phyloP scores from a whole-genome alignment of 2,113 vertebrate species.

The Erythrolamprus reginae region DNA sequence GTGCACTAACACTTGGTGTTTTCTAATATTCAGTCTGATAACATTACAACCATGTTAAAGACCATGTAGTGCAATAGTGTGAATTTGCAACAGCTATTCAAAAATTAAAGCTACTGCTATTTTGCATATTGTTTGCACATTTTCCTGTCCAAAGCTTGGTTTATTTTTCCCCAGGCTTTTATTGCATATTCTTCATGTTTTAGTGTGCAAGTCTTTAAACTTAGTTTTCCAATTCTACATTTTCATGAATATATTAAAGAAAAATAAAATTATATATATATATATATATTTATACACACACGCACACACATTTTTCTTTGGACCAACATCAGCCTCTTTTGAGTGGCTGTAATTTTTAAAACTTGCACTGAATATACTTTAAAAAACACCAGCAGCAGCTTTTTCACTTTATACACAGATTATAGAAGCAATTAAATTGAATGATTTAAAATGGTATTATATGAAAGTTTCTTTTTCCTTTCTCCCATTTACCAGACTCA shows the following conservation, averaged over 20 bases:
- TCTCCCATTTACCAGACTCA: background rate
- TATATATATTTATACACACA: background rate
- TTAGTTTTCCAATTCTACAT: background rate
- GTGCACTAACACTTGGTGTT: background rate
- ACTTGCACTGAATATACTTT: constrained; percentile 45
- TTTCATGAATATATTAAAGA: constrained; percentile 19
- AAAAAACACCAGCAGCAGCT: constrained; percentile 26
- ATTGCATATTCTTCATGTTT: constrained; percentile 22
- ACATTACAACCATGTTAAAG: constrained; percentile 6
- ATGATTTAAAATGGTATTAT: background rate
- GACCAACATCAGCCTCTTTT: constrained; percentile 48
- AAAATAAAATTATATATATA: constrained; percentile 42
- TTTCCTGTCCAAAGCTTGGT: constrained; percentile 21
- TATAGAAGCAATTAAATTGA: constrained; percentile 21
- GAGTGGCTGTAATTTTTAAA: constrained; percentile 47
- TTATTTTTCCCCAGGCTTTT: constrained; percentile 9
- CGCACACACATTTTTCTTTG: constrained; percentile 47
- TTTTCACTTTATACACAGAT: constrained; percentile 33
- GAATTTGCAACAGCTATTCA: constrained; percentile 8
- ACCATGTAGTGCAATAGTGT: background rate
- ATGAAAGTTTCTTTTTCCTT: background rate
- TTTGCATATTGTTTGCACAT: constrained; percentile 3
- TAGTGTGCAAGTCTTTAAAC: background rate
- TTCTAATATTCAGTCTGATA: background rate
- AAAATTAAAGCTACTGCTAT: constrained; percentile 33